Evolutionary conservation across 2,797 vertebrate species (phyloP).

Genomic region (Cirrhinus molitorella): DNA sequence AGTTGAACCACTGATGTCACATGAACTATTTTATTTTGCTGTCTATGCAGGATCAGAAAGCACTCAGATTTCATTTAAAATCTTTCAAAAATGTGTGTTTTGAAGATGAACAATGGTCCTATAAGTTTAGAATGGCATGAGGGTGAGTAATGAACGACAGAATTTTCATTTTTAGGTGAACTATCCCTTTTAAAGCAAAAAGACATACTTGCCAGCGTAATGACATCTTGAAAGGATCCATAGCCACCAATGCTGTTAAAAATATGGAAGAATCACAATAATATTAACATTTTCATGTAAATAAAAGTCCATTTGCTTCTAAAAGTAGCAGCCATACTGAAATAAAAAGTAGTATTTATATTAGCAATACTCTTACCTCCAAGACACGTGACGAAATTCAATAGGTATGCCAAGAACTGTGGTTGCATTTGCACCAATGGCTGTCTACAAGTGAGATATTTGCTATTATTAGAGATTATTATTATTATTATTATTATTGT

Average conservation of each 20-base stretch:
- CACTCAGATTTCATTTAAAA: no score
- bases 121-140: no score
- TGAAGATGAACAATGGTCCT: no score
- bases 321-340: neutral
- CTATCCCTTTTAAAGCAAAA: neutral
- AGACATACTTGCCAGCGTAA: constrained; percentile 84
- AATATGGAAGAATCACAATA: neutral
- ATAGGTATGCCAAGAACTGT: constrained; percentile 80
- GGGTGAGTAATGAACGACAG: no score
- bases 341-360: neutral
- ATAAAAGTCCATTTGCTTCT: neutral
- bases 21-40: no score
- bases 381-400: constrained; percentile 83
- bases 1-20: no score
- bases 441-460: constrained; percentile 72
- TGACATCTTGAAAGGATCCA: constrained; percentile 78
- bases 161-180: no score
- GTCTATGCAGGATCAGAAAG: no score
- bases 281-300: neutral
- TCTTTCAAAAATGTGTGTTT: no score
- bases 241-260: constrained; percentile 82
- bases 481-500: no score
- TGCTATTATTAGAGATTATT: neutral
- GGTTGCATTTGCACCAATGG: constrained; percentile 81
- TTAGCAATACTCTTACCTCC: constrained; percentile 73